Conservation (phyloP, 2,797 vertebrate species). For the Rhinophrynus dorsalis region DNA sequence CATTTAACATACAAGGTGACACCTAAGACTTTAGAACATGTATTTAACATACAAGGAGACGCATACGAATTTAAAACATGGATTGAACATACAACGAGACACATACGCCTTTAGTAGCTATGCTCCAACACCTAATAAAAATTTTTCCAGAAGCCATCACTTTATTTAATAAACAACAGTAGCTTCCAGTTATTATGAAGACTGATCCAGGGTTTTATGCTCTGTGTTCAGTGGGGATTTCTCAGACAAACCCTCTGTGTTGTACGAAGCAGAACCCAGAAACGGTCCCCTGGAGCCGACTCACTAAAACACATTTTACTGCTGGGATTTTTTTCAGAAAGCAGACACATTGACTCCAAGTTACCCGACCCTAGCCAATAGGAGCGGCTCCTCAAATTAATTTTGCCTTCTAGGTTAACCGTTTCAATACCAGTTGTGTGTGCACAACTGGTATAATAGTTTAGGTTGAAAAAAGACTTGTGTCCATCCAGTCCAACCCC, state of each 20-base stretch:
- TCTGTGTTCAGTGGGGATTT: constrained; percentile 41
- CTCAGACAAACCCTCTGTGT: constrained; percentile 31
- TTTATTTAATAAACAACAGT: constrained; percentile 46
- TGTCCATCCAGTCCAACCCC: no score
- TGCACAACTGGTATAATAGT: no score
- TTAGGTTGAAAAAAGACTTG: no score
- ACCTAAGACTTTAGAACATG: no score
- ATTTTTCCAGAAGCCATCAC: constrained; percentile 37
- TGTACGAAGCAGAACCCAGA: constrained; percentile 10
- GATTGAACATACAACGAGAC: constrained; percentile 26
- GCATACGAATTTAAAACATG: not conserved
- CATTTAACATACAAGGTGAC: no score
- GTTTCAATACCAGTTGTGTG: no score
- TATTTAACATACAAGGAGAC: not conserved
- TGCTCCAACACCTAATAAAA: constrained; percentile 46
- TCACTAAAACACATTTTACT: constrained; percentile 25
- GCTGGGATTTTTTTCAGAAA: constrained; percentile 14
- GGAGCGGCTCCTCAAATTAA: not conserved
- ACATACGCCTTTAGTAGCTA: constrained; percentile 24
- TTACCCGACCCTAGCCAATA: constrained; percentile 38
- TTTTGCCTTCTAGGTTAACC: constrained; percentile 1
- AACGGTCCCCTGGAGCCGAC: constrained; percentile 26
- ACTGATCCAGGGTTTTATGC: constrained; percentile 36
- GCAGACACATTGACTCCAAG: constrained; percentile 44
- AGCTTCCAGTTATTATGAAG: constrained; percentile 44